Percentiles rank a stretch among this genome's conserved stretches.
phyloP scores from a whole-genome alignment of 2,113 vertebrate genomes.

The Spilogale gracilis region DNA sequence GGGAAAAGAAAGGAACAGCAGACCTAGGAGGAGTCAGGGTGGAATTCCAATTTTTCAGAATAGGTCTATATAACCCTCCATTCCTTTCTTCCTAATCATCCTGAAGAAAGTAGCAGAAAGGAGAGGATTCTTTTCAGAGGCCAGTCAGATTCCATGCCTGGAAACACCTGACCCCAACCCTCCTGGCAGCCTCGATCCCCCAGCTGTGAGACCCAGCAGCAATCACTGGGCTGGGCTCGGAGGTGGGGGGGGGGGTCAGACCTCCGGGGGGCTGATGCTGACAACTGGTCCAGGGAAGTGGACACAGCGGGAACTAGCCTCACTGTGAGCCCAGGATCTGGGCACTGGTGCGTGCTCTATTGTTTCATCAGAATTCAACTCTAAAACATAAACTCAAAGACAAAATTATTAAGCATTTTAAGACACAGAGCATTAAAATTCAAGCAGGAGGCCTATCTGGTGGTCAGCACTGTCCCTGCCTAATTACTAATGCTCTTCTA shows the following conservation, averaged over 20 bases:
- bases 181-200: neutral
- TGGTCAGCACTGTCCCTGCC: no score
- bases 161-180: neutral
- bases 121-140: neutral
- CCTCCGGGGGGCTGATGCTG: neutral
- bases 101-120: neutral
- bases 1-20: neutral
- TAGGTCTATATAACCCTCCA: neutral
- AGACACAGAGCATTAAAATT: neutral
- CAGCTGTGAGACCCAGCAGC: neutral
- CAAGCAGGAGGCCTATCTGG: neutral
- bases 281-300: neutral
- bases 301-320: neutral
- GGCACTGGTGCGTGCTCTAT: neutral
- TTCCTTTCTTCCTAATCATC: neutral
- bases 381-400: neutral
- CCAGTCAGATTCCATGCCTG: neutral
- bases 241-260: fast-evolving
- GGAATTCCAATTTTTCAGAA: neutral
- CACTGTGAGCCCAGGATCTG: neutral
- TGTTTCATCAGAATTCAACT: neutral
- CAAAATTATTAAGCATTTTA: neutral
- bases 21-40: neutral
- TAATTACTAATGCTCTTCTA: neutral
- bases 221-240: neutral